Evolutionary conservation across 2,113 vertebrate species (phyloP), one percentile per base, ranked within the genome.

Genomic region (Hylia prasina): DNA sequence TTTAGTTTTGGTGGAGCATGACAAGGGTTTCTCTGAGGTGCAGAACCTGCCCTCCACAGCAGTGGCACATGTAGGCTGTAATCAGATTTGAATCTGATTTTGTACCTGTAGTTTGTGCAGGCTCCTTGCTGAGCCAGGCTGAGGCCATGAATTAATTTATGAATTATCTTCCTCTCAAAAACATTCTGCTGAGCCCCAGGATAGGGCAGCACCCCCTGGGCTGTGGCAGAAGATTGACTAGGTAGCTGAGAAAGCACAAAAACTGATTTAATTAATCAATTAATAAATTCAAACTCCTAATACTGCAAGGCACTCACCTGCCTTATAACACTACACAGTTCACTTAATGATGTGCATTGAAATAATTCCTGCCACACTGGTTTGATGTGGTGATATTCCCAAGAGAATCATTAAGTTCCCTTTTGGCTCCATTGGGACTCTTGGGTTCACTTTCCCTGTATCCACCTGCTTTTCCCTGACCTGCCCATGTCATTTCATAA

Each of bases 131-230:
- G 70, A 42, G 75, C 57, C 37, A 14, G 40, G 51, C 14, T 50
- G 78, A 84, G 45, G 27, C 48, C 11, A 2, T 4, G 15, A 33
- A 45, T 61, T 87, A 39, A 78, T 39, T 70, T 61, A 61, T 78
- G 60, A 9, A 87, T 69, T 39, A 7, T 71, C 18, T 87, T 57
- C 45, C 58, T 68, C 39, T 45, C 39, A 27, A n/a, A 84, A 81
- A 27, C 17, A 27, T 5, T 4, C n/a, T 58, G 31, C 70, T 71
- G 53, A 75, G 57, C 23, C 16, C n/a, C 58, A 61, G 75, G 11
- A 51, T 1, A 64, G 44, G 8, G 14, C 30, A 69, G 76, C 54
- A 66, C 2, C 0, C 3, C 0, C 37, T 28, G 40, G 65, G 73
- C 35, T 64, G 14, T 20, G 42, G 7, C 44, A 65, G 40, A 10